Conservation (phyloP, 1,140 invertebrate genomes). For the Drosophila tsacasi region DNA sequence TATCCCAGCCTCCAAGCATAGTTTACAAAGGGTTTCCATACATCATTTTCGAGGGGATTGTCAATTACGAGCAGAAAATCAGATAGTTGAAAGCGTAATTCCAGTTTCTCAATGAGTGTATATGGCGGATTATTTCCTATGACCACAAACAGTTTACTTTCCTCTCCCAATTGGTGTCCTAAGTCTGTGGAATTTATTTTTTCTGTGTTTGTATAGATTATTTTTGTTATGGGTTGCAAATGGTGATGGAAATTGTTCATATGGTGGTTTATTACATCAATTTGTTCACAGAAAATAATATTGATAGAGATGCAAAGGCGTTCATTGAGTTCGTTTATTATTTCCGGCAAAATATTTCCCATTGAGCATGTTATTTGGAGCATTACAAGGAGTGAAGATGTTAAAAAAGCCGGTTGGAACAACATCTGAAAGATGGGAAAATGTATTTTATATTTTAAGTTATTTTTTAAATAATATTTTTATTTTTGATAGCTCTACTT, state of each 20-base stretch:
- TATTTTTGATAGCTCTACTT: too few relatives aligned
- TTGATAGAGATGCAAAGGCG: conserved; percentile 36
- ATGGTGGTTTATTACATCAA: background rate
- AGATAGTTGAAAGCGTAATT: conserved; percentile 30
- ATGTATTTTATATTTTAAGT: too few relatives aligned
- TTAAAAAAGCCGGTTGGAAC: background rate
- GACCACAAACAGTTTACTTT: conserved; percentile 35
- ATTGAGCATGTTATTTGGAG: background rate
- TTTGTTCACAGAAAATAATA: conserved; percentile 24
- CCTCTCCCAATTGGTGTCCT: background rate
- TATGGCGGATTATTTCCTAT: conserved; percentile 30
- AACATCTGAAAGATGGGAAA: conserved; percentile 53
- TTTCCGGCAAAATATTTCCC: background rate
- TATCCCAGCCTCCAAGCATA: conserved; percentile 48
- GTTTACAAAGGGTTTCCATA: conserved; percentile 37
- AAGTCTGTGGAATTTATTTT: conserved; percentile 22
- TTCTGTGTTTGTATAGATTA: conserved; percentile 22
- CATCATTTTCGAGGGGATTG: background rate
- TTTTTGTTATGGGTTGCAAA: background rate
- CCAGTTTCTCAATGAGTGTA: conserved; percentile 5
- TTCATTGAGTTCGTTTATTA: conserved; percentile 44
- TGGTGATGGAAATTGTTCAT: background rate
- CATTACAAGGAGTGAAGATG: conserved; percentile 1
- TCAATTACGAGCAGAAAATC: conserved; percentile 53
- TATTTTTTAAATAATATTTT: background rate